Percentiles rank a stretch among this genome's conserved stretches.
Conservation (phyloP, 2,888 invertebrate genomes). For the Rhagonycha lutea region DNA sequence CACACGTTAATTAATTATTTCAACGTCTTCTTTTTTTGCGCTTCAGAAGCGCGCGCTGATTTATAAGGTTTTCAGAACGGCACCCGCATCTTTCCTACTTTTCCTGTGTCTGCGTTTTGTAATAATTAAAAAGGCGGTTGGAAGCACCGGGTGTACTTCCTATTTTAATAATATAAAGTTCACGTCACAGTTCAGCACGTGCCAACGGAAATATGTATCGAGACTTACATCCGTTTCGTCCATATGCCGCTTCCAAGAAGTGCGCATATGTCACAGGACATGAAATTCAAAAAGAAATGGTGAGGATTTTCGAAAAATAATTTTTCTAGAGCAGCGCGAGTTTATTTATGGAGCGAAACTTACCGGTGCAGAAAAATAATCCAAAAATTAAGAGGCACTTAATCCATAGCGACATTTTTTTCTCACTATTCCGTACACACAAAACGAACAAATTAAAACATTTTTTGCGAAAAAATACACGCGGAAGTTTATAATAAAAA, state of each 20-base stretch:
- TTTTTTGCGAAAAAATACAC: not conserved
- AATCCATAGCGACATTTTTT: conserved; percentile 18
- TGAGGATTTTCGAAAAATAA: not conserved
- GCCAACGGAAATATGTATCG: conserved; percentile 42
- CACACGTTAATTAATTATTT: not conserved
- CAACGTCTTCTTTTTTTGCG: not conserved
- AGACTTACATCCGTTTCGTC: conserved; percentile 28
- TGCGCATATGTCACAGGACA: not conserved
- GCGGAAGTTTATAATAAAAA: not conserved
- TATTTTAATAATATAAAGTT: conserved; percentile 29
- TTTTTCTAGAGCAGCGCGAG: not conserved
- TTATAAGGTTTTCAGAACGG: not conserved
- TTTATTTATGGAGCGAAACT: not conserved
- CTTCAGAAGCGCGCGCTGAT: not conserved
- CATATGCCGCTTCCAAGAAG: conserved; percentile 14
- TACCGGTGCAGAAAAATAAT: conserved; percentile 14
- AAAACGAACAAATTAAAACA: not conserved
- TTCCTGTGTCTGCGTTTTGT: conserved; percentile 4
- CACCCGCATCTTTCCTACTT: not conserved
- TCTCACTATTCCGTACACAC: not conserved
- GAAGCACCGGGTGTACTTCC: conserved; percentile 29
- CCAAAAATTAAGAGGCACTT: conserved; percentile 9
- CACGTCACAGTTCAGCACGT: conserved; percentile 44
- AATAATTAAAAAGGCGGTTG: conserved; percentile 9
- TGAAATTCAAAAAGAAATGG: not conserved